Evolutionary conservation across 2,888 invertebrate genomes (phyloP).

Genomic region (Prosopocoilus inquinatus): DNA sequence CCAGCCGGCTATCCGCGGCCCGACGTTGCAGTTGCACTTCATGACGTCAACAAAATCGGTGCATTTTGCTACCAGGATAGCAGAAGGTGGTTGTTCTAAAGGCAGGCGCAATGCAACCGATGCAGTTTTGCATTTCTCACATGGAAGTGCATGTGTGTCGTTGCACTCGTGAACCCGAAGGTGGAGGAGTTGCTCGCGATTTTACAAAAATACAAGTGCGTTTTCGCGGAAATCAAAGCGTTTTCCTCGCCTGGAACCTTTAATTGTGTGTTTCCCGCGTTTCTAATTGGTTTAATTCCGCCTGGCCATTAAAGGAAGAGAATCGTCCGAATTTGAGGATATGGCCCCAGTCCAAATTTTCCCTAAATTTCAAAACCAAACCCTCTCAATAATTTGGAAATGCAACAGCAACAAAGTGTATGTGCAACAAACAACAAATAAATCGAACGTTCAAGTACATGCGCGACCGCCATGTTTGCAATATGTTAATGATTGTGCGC

Average conservation of each 20-base stretch:
- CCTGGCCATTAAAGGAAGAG: no score
- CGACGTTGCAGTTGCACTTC: constrained; percentile 34
- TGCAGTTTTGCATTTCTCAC: constrained; percentile 2
- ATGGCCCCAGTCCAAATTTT: no score
- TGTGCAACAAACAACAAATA: no score
- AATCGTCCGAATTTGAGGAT: no score
- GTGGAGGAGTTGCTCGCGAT: background rate
- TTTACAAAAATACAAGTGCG: background rate
- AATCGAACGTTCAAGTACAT: no score
- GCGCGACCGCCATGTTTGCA: no score
- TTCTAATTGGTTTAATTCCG: no score
- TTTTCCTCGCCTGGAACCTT: background rate
- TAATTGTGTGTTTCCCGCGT: no score
- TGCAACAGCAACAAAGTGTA: no score
- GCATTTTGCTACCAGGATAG: constrained; percentile 41
- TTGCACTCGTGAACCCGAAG: constrained; percentile 1
- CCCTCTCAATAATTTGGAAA: no score
- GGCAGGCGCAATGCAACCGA: constrained; percentile 31
- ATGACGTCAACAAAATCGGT: constrained; percentile 40
- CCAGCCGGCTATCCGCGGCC: constrained; percentile 42
- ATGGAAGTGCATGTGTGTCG: constrained; percentile 7
- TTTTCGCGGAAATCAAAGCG: background rate
- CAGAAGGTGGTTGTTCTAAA: constrained; percentile 35
- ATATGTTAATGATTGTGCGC: no score
- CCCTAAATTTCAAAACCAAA: no score